phyloP scores from a whole-genome alignment of 1,140 invertebrate species.

The Latrodectus geometricus region DNA sequence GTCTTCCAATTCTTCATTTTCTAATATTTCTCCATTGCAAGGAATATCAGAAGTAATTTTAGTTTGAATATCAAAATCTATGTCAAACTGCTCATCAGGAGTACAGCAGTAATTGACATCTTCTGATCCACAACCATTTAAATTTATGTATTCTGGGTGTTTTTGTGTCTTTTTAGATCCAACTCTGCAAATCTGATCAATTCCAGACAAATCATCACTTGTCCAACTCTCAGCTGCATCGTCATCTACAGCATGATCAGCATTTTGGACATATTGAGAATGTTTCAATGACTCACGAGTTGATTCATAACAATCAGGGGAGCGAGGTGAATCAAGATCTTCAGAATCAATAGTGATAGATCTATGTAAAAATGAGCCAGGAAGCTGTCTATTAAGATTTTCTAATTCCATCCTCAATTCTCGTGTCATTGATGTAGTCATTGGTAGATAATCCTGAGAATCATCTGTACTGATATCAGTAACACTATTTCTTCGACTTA shows the following conservation, averaged over 20 bases:
- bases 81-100: conserved; percentile 64
- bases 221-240: conserved; percentile 59
- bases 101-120: conserved; percentile 59
- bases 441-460: conserved; percentile 83
- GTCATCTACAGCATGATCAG: conserved; percentile 51
- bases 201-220: conserved; percentile 58
- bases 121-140: conserved; percentile 36
- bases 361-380: conserved; percentile 69
- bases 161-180: conserved; percentile 46
- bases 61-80: conserved; percentile 60
- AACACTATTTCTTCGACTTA: conserved; percentile 56
- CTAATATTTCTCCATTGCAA: conserved; percentile 64
- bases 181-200: conserved; percentile 54
- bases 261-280: conserved; percentile 17
- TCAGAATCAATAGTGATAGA: conserved; percentile 63
- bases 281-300: conserved; percentile 9
- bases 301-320: conserved; percentile 52
- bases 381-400: conserved; percentile 83
- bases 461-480: conserved; percentile 75
- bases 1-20: conserved; percentile 62
- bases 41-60: conserved; percentile 40
- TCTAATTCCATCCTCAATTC: conserved; percentile 84
- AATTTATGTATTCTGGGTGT: conserved; percentile 49
- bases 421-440: conserved; percentile 86
- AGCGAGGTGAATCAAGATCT: conserved; percentile 64